Evolutionary conservation across 2,113 vertebrate genomes (phyloP).

Genomic region (Cottus gobio): DNA sequence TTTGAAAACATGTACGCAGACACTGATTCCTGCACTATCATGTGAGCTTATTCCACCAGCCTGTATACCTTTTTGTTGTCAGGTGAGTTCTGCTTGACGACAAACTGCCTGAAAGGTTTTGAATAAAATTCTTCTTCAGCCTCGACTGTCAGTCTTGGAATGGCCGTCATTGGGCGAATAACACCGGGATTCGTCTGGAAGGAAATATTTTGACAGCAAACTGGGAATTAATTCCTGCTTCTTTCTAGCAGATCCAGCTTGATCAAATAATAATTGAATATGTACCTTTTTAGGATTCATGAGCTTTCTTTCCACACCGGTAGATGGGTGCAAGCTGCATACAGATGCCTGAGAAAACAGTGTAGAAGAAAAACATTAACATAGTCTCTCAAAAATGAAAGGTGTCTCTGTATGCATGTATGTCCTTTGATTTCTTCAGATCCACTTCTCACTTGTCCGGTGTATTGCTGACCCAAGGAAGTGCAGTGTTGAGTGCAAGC

Average conservation of each 20-base stretch:
- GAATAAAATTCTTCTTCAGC: constrained; percentile 80
- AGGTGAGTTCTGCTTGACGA: constrained; percentile 73
- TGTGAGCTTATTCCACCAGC: constrained; percentile 15
- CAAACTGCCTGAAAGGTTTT: constrained; percentile 86
- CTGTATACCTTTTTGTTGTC: constrained; percentile 82
- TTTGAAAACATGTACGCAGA: not conserved
- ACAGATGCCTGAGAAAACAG: constrained; percentile 84
- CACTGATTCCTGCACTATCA: not conserved
- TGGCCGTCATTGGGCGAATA: constrained; percentile 85
- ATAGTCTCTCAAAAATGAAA: not conserved
- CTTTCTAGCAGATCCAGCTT: not conserved
- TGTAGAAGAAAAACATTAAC: not conserved
- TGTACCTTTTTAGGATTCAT: constrained; percentile 73
- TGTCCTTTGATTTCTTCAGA: not conserved
- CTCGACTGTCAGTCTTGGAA: constrained; percentile 81
- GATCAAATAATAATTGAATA: constrained; percentile 9
- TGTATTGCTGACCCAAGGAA: not conserved
- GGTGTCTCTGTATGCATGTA: not conserved
- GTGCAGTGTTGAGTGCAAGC: not conserved
- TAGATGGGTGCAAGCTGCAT: constrained; percentile 72
- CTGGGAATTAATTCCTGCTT: constrained; percentile 9
- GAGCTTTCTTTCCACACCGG: constrained; percentile 75
- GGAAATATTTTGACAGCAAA: constrained; percentile 45
- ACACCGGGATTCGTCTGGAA: constrained; percentile 91
- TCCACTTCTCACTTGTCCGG: not conserved